These are phyloP conservation scores for Atrina japonica DNA, from an alignment of 2,888 invertebrate species.

Conservation along the genomic window DNA sequence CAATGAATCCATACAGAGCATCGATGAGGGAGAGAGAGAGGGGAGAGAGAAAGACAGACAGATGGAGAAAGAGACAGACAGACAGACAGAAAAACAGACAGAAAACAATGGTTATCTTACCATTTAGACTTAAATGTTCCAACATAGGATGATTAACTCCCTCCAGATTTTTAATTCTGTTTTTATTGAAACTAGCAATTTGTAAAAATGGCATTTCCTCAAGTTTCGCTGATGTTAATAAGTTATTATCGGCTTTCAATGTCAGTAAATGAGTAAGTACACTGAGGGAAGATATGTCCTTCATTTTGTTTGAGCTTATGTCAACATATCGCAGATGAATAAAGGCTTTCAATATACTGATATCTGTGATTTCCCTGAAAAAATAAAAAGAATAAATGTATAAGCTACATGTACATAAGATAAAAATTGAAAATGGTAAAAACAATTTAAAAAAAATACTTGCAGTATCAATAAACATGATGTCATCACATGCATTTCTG, in stretches of 20 bases:
- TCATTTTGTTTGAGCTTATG: slow-evolving; percentile 77
- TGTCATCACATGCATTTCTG: too few relatives aligned
- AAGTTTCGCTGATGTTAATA: slow-evolving; percentile 72
- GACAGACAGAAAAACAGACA: too few relatives aligned
- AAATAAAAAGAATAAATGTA: slow-evolving; percentile 27
- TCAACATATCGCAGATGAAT: slow-evolving; percentile 80
- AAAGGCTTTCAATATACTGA: slow-evolving; percentile 75
- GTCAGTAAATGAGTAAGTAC: slow-evolving; percentile 78
- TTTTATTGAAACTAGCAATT: slow-evolving; percentile 77
- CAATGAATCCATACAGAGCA: too few relatives aligned
- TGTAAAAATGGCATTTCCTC: slow-evolving; percentile 80
- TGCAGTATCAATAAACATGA: too few relatives aligned
- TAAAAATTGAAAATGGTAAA: too few relatives aligned
- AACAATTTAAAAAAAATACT: too few relatives aligned
- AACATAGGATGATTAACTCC: slow-evolving; percentile 79
- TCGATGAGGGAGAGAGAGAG: too few relatives aligned
- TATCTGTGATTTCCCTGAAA: slow-evolving; percentile 78
- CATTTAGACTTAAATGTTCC: slow-evolving; percentile 77
- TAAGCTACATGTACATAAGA: too few relatives aligned
- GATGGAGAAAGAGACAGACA: too few relatives aligned
- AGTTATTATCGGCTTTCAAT: slow-evolving; percentile 78
- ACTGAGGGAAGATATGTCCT: slow-evolving; percentile 77
- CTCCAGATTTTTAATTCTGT: slow-evolving; percentile 76
- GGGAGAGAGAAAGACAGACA: too few relatives aligned
- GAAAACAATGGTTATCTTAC: slow-evolving; percentile 65